phyloP scores from a whole-genome alignment of 1,140 invertebrate genomes.

The Metopolophium dirhodum region DNA sequence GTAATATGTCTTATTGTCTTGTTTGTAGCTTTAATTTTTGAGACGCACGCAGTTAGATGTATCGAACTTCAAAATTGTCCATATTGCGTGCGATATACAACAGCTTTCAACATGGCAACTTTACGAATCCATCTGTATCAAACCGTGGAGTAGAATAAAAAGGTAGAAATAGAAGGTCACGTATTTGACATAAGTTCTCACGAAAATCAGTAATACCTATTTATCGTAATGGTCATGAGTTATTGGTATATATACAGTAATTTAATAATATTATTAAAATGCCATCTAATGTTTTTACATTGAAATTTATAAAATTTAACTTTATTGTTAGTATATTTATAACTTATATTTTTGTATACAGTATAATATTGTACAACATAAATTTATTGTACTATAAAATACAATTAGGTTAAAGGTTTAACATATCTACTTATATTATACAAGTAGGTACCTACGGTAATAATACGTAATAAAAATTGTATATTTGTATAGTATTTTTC shows the following conservation, averaged over 20 bases:
- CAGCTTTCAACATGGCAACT: neutral
- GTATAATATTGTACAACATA: neutral
- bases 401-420: neutral
- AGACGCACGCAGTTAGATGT: neutral
- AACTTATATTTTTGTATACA: neutral
- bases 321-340: neutral
- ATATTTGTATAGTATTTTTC: neutral
- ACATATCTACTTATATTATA: neutral
- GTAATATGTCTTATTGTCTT: neutral
- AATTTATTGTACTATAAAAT: neutral
- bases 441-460: neutral
- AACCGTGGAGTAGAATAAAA: neutral
- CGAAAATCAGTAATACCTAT: neutral
- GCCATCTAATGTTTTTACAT: neutral
- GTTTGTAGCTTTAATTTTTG: neutral
- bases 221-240: neutral
- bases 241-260: neutral
- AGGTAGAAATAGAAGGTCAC: neutral
- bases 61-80: neutral
- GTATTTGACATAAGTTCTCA: neutral
- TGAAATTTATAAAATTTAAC: neutral
- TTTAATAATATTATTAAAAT: neutral
- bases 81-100: neutral
- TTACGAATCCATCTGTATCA: neutral
- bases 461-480: neutral